These are phyloP conservation scores for Edolisoma coerulescens DNA, from an alignment of 2,113 vertebrate genomes.

Conservation along the genomic window DNA sequence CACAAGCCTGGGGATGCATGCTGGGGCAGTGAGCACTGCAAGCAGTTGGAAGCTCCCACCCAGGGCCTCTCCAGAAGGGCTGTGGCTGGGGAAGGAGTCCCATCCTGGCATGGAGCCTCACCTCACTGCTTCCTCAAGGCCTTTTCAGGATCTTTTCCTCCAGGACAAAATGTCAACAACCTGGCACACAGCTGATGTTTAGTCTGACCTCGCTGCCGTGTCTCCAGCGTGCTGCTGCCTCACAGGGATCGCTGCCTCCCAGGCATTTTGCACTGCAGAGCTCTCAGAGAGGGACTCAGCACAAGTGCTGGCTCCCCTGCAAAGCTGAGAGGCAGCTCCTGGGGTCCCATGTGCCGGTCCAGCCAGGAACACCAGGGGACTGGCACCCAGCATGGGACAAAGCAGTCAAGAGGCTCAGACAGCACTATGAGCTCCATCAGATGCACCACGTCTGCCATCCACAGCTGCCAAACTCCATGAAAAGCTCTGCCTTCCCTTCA, in stretches of 20 bases:
- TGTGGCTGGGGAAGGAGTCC: not conserved
- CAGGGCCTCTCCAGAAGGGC: not conserved
- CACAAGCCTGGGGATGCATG: fast-evolving
- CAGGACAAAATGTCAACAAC: not conserved
- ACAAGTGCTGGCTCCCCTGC: not conserved
- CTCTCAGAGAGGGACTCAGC: not conserved
- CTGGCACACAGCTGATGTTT: not conserved
- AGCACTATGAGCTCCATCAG: fast-evolving
- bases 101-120: not conserved
- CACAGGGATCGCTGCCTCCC: not conserved
- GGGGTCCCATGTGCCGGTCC: fast-evolving
- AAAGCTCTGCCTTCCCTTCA: not conserved
- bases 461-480: not conserved
- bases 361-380: fast-evolving
- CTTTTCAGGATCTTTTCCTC: not conserved
- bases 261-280: not conserved
- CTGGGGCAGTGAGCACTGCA: fast-evolving
- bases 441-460: not conserved
- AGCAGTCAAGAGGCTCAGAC: not conserved
- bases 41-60: fast-evolving
- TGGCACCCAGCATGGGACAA: not conserved
- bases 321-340: not conserved
- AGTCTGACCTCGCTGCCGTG: not conserved
- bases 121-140: not conserved
- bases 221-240: not conserved